These are phyloP conservation scores for Gorsachius magnificus DNA, from an alignment of 2,797 vertebrate genomes.

Conservation along the genomic window DNA sequence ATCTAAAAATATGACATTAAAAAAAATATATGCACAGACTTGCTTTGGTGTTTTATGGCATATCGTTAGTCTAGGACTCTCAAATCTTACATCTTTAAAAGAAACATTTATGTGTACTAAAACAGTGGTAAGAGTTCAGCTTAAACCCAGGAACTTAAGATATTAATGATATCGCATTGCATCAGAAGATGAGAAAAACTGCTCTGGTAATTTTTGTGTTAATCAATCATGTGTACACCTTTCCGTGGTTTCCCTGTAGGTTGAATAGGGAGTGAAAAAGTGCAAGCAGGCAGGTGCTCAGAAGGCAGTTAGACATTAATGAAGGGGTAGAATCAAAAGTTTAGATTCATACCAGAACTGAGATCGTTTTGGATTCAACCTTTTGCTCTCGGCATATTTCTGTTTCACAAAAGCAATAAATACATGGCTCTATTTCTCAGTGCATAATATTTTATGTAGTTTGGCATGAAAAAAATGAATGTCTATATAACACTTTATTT, in stretches of 20 bases:
- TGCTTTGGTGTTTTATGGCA: slow-evolving; percentile 16
- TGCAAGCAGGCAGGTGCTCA: background rate
- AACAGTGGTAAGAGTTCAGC: background rate
- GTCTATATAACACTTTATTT: background rate
- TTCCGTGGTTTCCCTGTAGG: background rate
- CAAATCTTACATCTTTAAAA: background rate
- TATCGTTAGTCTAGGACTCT: background rate
- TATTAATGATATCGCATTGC: background rate
- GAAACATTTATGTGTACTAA: background rate
- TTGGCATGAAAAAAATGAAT: background rate
- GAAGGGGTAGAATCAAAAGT: background rate
- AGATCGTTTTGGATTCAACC: background rate
- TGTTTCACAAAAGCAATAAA: background rate
- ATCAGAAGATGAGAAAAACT: background rate
- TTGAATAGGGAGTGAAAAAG: background rate
- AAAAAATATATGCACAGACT: background rate
- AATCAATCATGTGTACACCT: background rate
- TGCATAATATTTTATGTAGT: background rate
- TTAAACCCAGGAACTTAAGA: background rate
- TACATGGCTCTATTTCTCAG: background rate
- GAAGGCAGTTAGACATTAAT: background rate
- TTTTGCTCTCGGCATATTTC: background rate
- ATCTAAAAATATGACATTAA: background rate
- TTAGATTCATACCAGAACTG: background rate
- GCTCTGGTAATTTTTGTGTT: background rate